phyloP scores from a whole-genome alignment of 2,797 vertebrate species.

The Heteromormyrus szaboi region DNA sequence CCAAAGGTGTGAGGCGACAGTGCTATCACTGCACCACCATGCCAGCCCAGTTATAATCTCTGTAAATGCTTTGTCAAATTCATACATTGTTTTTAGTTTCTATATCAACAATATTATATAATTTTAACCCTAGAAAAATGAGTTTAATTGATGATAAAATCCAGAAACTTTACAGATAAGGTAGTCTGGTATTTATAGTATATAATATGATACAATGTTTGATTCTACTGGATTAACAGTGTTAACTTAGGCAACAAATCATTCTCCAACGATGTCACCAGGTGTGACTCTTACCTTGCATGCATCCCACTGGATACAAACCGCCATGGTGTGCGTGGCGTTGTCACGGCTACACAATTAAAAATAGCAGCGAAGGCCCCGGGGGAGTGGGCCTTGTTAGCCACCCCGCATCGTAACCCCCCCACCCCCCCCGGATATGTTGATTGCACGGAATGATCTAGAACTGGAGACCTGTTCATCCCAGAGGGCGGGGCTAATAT shows the following conservation, averaged over 20 bases:
- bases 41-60: neutral
- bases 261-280: neutral
- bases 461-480: neutral
- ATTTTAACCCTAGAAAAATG: neutral
- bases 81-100: neutral
- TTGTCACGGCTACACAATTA: neutral
- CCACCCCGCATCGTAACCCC: neutral
- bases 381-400: neutral
- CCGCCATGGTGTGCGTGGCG: neutral
- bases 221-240: neutral
- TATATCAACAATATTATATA: neutral
- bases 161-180: neutral
- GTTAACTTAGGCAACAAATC: neutral
- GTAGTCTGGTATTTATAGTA: neutral
- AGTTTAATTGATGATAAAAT: neutral
- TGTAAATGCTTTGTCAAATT: neutral
- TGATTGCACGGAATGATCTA: neutral
- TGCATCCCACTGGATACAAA: neutral
- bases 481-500: neutral
- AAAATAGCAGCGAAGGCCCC: neutral
- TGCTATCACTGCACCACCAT: no score
- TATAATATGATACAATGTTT: neutral
- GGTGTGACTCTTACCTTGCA: neutral
- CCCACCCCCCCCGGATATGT: neutral
- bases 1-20: neutral